These are phyloP conservation scores for human DNA, from an alignment of 2,113 vertebrate genomes.

Conservation along the genomic window GRCh38 chrX:70591001-70591500, in stretches of 20 bases:
- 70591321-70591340: too few species aligned
- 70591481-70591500: too few species aligned
- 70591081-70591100: background rate
- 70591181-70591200: conserved; percentile 1
- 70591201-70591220: conserved; percentile 35
- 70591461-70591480: too few species aligned
- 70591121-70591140: conserved; percentile 13
- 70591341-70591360: too few species aligned
- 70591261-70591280: conserved; percentile 40
- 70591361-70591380: too few species aligned
- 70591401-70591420: too few species aligned
- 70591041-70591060: background rate
- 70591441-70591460: too few species aligned
- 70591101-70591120: conserved; percentile 15
- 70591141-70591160: conserved; percentile 6
- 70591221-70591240: conserved; percentile 48
- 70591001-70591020: too few species aligned
- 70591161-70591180: background rate
- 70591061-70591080: conserved; percentile 27
- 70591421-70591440: too few species aligned
- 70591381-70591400: too few species aligned
- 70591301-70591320: conserved; percentile 17
- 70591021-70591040: too few species aligned
- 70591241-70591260: conserved; percentile 1
- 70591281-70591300: background rate